These are phyloP conservation scores for Macropodus opercularis DNA, from an alignment of 2,797 vertebrate species.

Conservation along the genomic window DNA sequence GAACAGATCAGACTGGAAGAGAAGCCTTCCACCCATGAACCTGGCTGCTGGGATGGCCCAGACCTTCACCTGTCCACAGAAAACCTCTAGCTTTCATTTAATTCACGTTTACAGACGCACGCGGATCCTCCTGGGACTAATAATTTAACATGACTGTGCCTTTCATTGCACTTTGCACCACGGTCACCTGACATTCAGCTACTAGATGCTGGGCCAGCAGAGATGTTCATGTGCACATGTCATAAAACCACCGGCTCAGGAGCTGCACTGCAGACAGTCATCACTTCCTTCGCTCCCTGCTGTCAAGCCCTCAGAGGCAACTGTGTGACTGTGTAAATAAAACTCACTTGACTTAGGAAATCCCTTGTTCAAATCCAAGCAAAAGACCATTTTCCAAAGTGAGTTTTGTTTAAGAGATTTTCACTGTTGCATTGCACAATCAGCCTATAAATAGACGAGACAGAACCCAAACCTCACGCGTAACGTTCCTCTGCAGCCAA, in stretches of 20 bases:
- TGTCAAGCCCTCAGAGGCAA: background rate
- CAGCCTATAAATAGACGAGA: no score
- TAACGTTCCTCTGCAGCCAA: background rate
- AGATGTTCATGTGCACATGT: conserved; percentile 36
- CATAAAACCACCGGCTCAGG: background rate
- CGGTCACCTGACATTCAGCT: conserved; percentile 55
- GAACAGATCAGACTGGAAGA: conserved; percentile 60
- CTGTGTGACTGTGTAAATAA: background rate
- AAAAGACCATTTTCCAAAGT: background rate
- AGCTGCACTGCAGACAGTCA: background rate
- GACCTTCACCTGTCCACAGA: background rate
- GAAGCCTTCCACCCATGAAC: conserved; percentile 31
- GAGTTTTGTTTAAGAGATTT: background rate
- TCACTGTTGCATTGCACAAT: no score
- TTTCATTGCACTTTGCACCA: conserved; percentile 64
- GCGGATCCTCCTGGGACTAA: background rate
- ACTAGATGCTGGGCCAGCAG: conserved; percentile 9
- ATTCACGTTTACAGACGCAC: no score
- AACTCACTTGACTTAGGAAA: background rate
- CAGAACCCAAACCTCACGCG: no score
- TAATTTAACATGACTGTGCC: background rate
- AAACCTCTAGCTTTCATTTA: no score
- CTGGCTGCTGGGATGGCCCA: background rate
- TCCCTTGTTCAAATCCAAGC: background rate
- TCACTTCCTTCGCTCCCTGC: background rate